phyloP scores from a whole-genome alignment of 2,113 vertebrate genomes.

The Bothrops jararaca region DNA sequence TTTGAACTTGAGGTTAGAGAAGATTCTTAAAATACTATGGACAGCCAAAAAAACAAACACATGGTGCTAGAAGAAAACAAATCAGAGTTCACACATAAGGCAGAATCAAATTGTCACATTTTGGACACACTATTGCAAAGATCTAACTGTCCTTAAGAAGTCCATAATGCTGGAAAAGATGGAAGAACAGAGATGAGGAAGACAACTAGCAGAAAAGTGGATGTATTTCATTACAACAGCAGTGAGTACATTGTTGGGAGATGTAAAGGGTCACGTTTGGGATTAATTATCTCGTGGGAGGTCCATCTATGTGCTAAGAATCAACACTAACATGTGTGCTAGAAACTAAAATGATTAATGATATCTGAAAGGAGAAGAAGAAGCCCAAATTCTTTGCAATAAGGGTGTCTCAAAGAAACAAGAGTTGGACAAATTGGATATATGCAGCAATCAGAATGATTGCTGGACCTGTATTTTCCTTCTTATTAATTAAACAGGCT shows the following conservation, averaged over 20 bases:
- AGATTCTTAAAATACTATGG: background rate
- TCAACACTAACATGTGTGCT: background rate
- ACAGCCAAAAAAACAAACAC: background rate
- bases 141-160: background rate
- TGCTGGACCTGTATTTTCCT: conserved; percentile 20
- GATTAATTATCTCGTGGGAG: background rate
- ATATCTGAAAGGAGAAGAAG: background rate
- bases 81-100: background rate
- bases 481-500: background rate
- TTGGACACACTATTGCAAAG: background rate
- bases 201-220: background rate
- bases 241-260: background rate
- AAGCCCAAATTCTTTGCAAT: background rate
- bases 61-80: background rate
- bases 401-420: background rate
- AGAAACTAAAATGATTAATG: background rate
- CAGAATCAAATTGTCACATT: background rate
- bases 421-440: background rate
- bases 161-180: background rate
- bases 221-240: background rate
- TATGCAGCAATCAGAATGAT: conserved; percentile 15
- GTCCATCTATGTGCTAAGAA: background rate
- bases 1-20: background rate
- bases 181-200: background rate
- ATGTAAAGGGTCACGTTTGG: background rate